Evolutionary conservation across 2,797 vertebrate species (phyloP).

Genomic region (Malacoraja senta): DNA sequence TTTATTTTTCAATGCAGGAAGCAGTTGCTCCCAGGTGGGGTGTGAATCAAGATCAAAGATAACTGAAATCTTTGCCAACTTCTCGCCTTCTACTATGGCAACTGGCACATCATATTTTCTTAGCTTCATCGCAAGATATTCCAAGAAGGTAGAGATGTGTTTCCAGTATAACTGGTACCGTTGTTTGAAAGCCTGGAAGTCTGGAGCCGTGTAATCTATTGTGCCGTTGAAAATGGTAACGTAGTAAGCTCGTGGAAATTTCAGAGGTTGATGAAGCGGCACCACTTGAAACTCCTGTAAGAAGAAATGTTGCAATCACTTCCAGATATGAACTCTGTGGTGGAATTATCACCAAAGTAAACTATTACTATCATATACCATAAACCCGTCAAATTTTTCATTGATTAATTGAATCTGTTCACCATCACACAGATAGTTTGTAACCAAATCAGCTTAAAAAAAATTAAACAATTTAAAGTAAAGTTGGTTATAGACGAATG

Average conservation of each 20-base stretch:
- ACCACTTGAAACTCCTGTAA: slow-evolving; percentile 39
- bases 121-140: slow-evolving; percentile 58
- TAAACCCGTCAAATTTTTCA: neutral
- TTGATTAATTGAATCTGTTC: neutral
- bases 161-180: slow-evolving; percentile 60
- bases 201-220: slow-evolving; percentile 53
- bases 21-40: slow-evolving; percentile 48
- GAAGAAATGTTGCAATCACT: neutral
- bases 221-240: slow-evolving; percentile 57
- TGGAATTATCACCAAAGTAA: neutral
- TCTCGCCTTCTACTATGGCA: slow-evolving; percentile 58
- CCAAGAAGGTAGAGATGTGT: slow-evolving; percentile 52
- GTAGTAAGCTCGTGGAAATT: slow-evolving; percentile 45
- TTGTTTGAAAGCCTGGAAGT: slow-evolving; percentile 64
- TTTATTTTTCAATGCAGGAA: slow-evolving; percentile 64
- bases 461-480: neutral
- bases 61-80: slow-evolving; percentile 50
- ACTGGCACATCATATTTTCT: slow-evolving; percentile 61
- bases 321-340: neutral
- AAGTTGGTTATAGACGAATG: neutral
- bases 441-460: neutral
- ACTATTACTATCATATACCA: neutral
- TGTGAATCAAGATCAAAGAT: slow-evolving; percentile 49
- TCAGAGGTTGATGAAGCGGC: neutral
- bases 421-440: neutral